A percentile compares a stretch with the other conserved stretches of the same genome.
These are phyloP conservation scores for Molorchus minor DNA, from an alignment of 2,888 invertebrate genomes.

Conservation along the genomic window DNA sequence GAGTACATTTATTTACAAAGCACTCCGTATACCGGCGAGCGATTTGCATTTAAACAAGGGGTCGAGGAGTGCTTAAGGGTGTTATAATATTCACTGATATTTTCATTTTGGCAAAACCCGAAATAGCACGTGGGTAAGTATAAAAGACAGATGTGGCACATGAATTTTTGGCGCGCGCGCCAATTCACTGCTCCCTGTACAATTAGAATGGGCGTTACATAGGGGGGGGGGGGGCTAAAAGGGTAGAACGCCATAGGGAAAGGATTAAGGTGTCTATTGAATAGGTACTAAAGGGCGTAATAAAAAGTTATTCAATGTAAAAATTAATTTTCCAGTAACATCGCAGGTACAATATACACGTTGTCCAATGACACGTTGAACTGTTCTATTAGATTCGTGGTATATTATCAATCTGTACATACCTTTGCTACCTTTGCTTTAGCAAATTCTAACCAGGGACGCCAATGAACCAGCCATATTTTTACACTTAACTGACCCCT, in stretches of 20 bases:
- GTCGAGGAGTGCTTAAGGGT: neutral
- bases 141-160: slow-evolving; percentile 46
- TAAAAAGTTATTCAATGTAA: too few relatives aligned
- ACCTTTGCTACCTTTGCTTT: too few relatives aligned
- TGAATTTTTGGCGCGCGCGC: slow-evolving; percentile 43
- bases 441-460: too few relatives aligned
- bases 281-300: too few relatives aligned
- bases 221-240: neutral
- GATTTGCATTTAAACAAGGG: slow-evolving; percentile 25
- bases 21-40: too few relatives aligned
- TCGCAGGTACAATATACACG: too few relatives aligned
- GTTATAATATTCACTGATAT: slow-evolving; percentile 15
- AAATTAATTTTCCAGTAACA: too few relatives aligned
- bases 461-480: too few relatives aligned
- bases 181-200: slow-evolving; percentile 30
- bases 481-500: slow-evolving; percentile 25
- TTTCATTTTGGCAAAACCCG: slow-evolving; percentile 41
- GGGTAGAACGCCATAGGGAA: neutral
- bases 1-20: too few relatives aligned
- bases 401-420: too few relatives aligned
- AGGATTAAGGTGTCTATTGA: neutral
- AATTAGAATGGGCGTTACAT: slow-evolving; percentile 21
- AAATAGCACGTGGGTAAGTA: slow-evolving; percentile 39
- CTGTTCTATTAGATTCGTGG: too few relatives aligned
- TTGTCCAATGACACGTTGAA: too few relatives aligned